These are phyloP conservation scores for Amyelois transitella DNA, from an alignment of 1,140 invertebrate species.

Conservation along the genomic window DNA sequence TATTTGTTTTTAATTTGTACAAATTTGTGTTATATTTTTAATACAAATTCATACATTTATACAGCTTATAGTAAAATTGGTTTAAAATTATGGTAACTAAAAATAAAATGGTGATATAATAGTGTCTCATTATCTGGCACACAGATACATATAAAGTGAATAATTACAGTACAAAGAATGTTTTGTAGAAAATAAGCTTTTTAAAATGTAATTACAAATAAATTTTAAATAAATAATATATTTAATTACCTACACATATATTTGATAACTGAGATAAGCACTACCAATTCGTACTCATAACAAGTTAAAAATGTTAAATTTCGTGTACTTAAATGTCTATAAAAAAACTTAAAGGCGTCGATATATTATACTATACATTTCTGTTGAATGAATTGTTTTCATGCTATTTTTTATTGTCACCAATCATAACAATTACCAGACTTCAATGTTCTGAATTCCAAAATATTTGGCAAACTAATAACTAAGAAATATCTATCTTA, in stretches of 20 bases:
- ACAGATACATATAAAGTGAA: neutral
- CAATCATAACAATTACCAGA: too few species aligned
- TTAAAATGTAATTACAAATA: conserved; percentile 10
- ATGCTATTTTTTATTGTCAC: too few species aligned
- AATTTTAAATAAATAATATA: conserved; percentile 1
- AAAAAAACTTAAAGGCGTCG: too few species aligned
- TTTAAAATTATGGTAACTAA: too few species aligned
- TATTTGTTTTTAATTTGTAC: neutral
- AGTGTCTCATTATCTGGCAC: conserved; percentile 8
- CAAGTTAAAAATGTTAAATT: neutral
- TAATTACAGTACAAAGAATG: conserved; percentile 37
- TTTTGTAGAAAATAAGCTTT: conserved; percentile 30
- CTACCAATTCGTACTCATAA: neutral
- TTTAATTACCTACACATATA: neutral
- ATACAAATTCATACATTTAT: neutral
- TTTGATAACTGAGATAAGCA: neutral
- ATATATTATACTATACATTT: conserved; percentile 2
- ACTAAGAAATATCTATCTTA: too few species aligned
- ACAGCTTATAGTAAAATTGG: conserved; percentile 4
- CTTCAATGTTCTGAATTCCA: too few species aligned
- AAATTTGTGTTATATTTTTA: neutral
- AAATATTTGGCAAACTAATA: too few species aligned
- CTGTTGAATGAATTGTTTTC: too few species aligned
- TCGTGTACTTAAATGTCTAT: too few species aligned
- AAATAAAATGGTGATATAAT: conserved; percentile 15